phyloP scores from a whole-genome alignment of 2,797 vertebrate genomes.

The Rhodeus uyekii region DNA sequence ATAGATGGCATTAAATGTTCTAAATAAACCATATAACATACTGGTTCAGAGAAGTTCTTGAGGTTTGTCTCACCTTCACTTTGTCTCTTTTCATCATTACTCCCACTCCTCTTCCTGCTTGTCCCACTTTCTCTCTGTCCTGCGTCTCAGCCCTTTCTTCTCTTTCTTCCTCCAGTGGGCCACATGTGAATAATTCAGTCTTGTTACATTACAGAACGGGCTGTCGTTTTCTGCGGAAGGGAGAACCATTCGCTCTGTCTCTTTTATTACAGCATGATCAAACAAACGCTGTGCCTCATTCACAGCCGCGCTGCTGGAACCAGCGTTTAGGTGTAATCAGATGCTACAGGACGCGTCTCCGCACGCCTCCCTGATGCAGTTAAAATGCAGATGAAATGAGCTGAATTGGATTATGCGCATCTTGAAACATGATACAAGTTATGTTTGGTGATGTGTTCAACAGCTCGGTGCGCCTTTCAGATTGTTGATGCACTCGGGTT shows the following conservation, averaged over 20 bases:
- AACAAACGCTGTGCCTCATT: constrained; percentile 17
- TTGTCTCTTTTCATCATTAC: not conserved
- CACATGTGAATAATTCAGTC: constrained; percentile 46
- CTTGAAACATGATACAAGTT: constrained; percentile 25
- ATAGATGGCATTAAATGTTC: not conserved
- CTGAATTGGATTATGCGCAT: constrained; percentile 13
- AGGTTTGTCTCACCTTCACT: constrained; percentile 13
- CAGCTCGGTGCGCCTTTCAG: not conserved
- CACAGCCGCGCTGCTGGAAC: constrained; percentile 1
- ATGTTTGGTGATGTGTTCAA: constrained; percentile 6
- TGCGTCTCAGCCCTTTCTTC: constrained; percentile 8
- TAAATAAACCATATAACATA: not conserved
- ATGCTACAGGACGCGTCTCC: constrained; percentile 18
- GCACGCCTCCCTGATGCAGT: constrained; percentile 16
- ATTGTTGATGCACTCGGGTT: not conserved
- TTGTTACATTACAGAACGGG: constrained; percentile 21
- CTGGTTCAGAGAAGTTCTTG: not conserved
- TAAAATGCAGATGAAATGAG: constrained; percentile 37
- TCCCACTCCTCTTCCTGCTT: constrained; percentile 25
- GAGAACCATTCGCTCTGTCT: not conserved
- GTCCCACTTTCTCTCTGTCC: constrained; percentile 15
- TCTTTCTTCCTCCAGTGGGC: constrained; percentile 24
- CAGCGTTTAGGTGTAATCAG: constrained; percentile 17
- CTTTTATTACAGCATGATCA: constrained; percentile 8
- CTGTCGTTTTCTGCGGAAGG: not conserved